Percentiles rank a stretch among this genome's conserved stretches.
Conservation (phyloP, 2,888 invertebrate genomes). For the Diarsia dahlii region DNA sequence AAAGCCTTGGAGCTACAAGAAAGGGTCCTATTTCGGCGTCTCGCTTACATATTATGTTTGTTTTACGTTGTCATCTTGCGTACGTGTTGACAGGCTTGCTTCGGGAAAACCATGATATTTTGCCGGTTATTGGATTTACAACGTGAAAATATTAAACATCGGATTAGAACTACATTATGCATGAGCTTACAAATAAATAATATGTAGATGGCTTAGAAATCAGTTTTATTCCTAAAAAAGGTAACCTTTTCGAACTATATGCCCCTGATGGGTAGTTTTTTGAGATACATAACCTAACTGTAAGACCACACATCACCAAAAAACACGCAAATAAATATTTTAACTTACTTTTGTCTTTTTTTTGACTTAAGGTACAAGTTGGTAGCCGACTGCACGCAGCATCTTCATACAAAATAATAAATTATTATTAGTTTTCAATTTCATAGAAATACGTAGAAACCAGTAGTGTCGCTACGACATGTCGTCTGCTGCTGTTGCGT, state of each 20-base stretch:
- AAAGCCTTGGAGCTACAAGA: slow-evolving; percentile 31
- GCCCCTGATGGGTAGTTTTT: no score
- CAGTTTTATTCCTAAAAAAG: neutral
- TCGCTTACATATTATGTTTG: slow-evolving; percentile 38
- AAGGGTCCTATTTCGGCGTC: slow-evolving; percentile 33
- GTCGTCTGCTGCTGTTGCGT: no score
- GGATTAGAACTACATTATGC: neutral
- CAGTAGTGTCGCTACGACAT: no score
- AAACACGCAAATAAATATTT: no score
- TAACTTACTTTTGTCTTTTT: no score
- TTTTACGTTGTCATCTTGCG: slow-evolving; percentile 27
- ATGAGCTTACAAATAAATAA: neutral
- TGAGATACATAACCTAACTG: no score
- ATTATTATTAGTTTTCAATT: no score
- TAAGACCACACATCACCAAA: no score
- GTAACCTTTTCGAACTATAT: neutral
- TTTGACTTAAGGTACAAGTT: no score
- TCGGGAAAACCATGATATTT: neutral
- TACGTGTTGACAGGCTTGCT: slow-evolving; percentile 34
- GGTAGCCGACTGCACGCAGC: no score
- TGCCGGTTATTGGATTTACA: slow-evolving; percentile 5
- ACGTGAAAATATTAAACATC: neutral
- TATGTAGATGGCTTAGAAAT: neutral
- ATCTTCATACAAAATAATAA: no score
- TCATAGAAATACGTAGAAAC: no score